Percentiles rank a stretch among this genome's conserved stretches.
Evolutionary conservation across 23 tunicate genomes (phyloP).

Genomic region (Ciona savignyi): DNA sequence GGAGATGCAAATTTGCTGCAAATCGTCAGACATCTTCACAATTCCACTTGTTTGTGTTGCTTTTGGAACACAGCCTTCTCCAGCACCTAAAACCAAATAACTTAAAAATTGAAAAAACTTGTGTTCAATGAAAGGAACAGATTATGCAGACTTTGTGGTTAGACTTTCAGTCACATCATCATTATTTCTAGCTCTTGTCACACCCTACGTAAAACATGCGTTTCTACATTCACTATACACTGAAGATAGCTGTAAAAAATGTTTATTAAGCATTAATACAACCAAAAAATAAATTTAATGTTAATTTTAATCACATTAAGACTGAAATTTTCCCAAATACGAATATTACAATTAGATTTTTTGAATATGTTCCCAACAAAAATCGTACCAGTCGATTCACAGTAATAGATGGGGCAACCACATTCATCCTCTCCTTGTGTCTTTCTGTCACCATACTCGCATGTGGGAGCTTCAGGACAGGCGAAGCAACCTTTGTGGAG

Average conservation of each 20-base stretch:
- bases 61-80: background rate
- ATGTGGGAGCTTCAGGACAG: constrained; percentile 34
- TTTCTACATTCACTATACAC: background rate
- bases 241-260: background rate
- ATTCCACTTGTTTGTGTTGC: background rate
- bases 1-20: background rate
- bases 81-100: background rate
- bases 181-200: no score
- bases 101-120: no score
- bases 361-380: no score
- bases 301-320: no score
- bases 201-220: no score
- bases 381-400: background rate
- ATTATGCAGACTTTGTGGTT: no score
- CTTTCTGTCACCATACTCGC: constrained; percentile 27
- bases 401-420: constrained; percentile 48
- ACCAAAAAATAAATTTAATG: background rate
- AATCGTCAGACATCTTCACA: background rate
- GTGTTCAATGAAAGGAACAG: no score
- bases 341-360: no score
- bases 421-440: constrained; percentile 46
- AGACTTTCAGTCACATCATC: no score
- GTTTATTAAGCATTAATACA: no score
- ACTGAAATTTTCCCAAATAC: no score
- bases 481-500: constrained; percentile 28